phyloP scores from a whole-genome alignment of 2,888 invertebrate genomes.

The Parascotia fuliginaria region DNA sequence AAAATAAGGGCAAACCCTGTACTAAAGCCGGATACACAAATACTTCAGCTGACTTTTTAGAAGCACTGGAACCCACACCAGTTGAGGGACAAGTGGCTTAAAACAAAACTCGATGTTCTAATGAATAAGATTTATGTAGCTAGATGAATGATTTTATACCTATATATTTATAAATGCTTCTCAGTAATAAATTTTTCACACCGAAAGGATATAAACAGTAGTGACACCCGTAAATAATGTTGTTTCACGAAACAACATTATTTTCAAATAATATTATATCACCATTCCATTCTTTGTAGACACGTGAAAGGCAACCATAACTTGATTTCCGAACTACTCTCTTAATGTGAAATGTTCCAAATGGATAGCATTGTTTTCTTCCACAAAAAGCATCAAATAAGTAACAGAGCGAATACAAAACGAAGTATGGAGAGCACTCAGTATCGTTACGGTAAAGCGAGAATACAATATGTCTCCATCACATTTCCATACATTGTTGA shows the following conservation, averaged over 20 bases:
- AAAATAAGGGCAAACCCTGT: too few species aligned
- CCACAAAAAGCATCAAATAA: conserved; percentile 68
- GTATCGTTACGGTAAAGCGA: conserved; percentile 60
- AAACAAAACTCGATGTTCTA: too few species aligned
- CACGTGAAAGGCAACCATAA: conserved; percentile 55
- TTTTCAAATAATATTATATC: conserved; percentile 37
- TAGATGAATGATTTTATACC: background rate
- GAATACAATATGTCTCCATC: conserved; percentile 79
- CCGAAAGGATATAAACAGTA: background rate
- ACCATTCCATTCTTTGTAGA: conserved; percentile 41
- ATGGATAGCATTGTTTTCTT: conserved; percentile 74
- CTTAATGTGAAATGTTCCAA: conserved; percentile 66
- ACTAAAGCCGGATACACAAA: too few species aligned
- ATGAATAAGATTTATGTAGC: too few species aligned
- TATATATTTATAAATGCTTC: background rate
- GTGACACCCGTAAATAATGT: background rate
- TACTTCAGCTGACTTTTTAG: too few species aligned
- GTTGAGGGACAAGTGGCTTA: too few species aligned
- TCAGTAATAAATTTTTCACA: conserved; percentile 13
- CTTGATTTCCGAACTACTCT: conserved; percentile 60
- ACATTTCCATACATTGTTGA: conserved; percentile 78
- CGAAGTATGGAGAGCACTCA: conserved; percentile 67
- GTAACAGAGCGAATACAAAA: conserved; percentile 64
- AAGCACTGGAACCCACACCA: too few species aligned
- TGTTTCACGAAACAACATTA: conserved; percentile 19